Conservation (phyloP, 2,888 invertebrate species). For the Syrphus vitripennis region DNA sequence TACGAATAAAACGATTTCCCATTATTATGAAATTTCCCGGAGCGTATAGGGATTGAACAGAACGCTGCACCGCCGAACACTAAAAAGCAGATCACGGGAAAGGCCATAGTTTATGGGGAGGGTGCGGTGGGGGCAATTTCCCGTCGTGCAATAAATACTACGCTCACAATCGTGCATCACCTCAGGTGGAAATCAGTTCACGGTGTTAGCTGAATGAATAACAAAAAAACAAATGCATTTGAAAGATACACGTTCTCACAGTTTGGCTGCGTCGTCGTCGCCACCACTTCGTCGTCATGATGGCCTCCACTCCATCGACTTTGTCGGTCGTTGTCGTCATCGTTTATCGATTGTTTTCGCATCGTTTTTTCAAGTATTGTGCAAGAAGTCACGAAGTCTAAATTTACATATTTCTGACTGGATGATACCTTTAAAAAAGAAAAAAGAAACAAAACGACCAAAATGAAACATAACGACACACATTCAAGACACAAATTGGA, state of each 20-base stretch:
- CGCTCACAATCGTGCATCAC: conserved; percentile 67
- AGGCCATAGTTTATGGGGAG: conserved; percentile 30
- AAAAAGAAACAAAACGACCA: not conserved
- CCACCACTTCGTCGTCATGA: not conserved
- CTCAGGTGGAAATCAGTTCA: conserved; percentile 71
- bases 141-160: conserved; percentile 58
- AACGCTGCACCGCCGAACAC: not conserved
- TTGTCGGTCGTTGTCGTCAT: conserved; percentile 27
- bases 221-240: not conserved
- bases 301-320: conserved; percentile 7
- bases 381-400: conserved; percentile 67
- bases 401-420: conserved; percentile 61
- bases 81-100: conserved; percentile 35
- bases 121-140: not conserved
- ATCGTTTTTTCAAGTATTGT: conserved; percentile 35
- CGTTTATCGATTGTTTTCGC: conserved; percentile 55
- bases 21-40: conserved; percentile 66
- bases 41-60: not conserved
- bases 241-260: conserved; percentile 30
- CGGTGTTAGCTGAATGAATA: conserved; percentile 26
- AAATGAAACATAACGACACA: conserved; percentile 1
- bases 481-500: conserved; percentile 39
- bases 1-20: conserved; percentile 35
- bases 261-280: not conserved
- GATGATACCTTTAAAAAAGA: conserved; percentile 29